Base-by-base conservation (phyloP, 1,140 invertebrate genomes). In the Scaptomyza pallida region DNA sequence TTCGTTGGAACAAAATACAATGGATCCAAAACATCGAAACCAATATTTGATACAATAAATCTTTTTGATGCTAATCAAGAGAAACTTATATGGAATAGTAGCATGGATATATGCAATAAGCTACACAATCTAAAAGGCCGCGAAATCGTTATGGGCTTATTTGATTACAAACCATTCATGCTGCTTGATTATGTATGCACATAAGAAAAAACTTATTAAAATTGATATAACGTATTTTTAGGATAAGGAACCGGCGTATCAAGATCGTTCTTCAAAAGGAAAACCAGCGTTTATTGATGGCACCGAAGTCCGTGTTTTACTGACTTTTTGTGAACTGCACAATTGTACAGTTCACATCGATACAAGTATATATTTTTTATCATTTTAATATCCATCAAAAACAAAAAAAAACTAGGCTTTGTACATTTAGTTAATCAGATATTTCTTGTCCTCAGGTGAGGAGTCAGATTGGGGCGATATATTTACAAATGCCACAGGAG, bases 141-240 rank as follows among this genome's bases (percentile, higher is more conserved):
- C 8, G 89, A 90, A 63, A 64, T 90, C 5, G 63, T 86, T 10
- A 45, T 83, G 8, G 85, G 70, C 0, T 41, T 82, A 5, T 90
- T 90, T 2, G 71, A 90, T 60, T 90, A 90, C 40, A 74, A 81
- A 9, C 89, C 89, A 5, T 90, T 89, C 37, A 80, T 90, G 75
- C 15, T 83, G 9, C 1, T 90, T 1, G 70, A 86, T 33, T 75
- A 73, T 67, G 81, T 90, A 44, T 37, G 81, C 60, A 1, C 0
- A 6, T 2, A 8, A n/a, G 9, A 37, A 16, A 6, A 23, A 15
- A 26, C 26, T n/a, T 1, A 2, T 35, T n/a, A n/a, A n/a, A n/a
- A n/a, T 30, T 30, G 8, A 26, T 3, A 9, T 0, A 44, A 26
- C 3, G 41, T 4, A 0, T 45, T 26, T 35, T 12, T 23, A 88